Percentiles rank a stretch among this genome's conserved stretches.
phyloP scores from a whole-genome alignment of 2,797 vertebrate species.

The Tarsius wallacei region DNA sequence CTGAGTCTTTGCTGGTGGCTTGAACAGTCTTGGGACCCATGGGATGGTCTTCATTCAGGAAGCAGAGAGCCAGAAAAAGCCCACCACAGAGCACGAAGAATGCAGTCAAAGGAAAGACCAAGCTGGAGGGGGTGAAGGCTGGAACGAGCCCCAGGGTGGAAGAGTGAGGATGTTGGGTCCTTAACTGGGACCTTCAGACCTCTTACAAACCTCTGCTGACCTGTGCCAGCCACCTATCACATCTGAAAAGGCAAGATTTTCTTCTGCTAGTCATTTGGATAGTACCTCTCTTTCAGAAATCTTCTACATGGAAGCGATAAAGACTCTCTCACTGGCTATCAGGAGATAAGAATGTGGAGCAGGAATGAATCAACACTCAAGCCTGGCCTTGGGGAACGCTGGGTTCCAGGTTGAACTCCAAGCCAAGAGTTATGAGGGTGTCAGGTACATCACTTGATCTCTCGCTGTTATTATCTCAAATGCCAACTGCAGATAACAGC shows the following conservation, averaged over 20 bases:
- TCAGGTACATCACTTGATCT: not conserved
- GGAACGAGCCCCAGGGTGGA: not conserved
- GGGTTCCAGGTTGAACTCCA: not conserved
- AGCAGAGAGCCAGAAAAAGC: not conserved
- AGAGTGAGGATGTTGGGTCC: not conserved
- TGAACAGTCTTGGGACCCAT: not conserved
- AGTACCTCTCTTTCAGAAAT: not conserved
- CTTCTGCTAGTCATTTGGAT: not conserved
- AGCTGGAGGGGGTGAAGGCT: not conserved
- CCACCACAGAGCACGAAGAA: not conserved
- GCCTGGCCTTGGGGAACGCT: not conserved
- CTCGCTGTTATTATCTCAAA: not conserved
- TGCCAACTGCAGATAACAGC: not conserved
- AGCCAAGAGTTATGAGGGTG: not conserved
- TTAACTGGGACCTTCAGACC: not conserved
- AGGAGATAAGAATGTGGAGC: not conserved
- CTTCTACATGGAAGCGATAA: not conserved
- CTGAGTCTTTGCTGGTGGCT: not conserved
- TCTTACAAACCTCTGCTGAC: not conserved
- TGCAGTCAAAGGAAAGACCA: not conserved
- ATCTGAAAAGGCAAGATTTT: conserved; percentile 4
- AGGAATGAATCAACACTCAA: not conserved
- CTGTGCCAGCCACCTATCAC: not conserved
- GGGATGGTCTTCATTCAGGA: not conserved
- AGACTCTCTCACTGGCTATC: not conserved